phyloP scores from a whole-genome alignment of 2,888 invertebrate genomes.

The Mythimna ferrago region DNA sequence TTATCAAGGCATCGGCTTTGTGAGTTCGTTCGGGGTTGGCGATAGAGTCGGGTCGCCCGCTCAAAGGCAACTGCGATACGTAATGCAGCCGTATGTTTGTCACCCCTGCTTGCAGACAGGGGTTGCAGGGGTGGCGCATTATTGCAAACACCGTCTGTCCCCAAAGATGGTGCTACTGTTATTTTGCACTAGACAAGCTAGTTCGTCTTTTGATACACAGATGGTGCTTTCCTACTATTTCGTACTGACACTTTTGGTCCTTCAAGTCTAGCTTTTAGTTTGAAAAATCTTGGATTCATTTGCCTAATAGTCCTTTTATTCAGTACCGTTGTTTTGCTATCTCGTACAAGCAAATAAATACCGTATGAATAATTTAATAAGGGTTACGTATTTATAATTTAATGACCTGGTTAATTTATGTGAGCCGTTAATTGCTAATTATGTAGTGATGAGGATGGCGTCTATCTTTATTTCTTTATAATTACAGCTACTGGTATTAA shows the following conservation, averaged over 20 bases:
- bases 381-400: conserved; percentile 33
- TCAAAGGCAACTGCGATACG: conserved; percentile 66
- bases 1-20: conserved; percentile 14
- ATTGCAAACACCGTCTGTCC: conserved; percentile 80
- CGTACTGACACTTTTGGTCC: neutral
- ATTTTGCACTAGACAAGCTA: conserved; percentile 81
- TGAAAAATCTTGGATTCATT: neutral
- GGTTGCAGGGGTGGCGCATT: conserved; percentile 82
- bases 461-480: conserved; percentile 35
- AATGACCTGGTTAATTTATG: conserved; percentile 31
- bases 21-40: conserved; percentile 32
- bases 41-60: conserved; percentile 38
- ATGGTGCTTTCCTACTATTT: conserved; percentile 75
- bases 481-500: conserved; percentile 26
- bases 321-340: neutral
- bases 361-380: conserved; percentile 35
- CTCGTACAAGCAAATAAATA: conserved; percentile 5
- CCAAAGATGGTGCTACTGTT: conserved; percentile 89
- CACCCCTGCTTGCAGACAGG: conserved; percentile 78
- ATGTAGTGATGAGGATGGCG: conserved; percentile 15
- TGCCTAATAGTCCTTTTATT: neutral
- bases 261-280: neutral
- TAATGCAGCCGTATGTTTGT: conserved; percentile 73
- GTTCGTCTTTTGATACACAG: conserved; percentile 85
- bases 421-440: conserved; percentile 29